Evolutionary conservation across 2,797 vertebrate genomes (phyloP), one percentile per base, ranked within the genome.

Genomic region (Manis javanica): DNA sequence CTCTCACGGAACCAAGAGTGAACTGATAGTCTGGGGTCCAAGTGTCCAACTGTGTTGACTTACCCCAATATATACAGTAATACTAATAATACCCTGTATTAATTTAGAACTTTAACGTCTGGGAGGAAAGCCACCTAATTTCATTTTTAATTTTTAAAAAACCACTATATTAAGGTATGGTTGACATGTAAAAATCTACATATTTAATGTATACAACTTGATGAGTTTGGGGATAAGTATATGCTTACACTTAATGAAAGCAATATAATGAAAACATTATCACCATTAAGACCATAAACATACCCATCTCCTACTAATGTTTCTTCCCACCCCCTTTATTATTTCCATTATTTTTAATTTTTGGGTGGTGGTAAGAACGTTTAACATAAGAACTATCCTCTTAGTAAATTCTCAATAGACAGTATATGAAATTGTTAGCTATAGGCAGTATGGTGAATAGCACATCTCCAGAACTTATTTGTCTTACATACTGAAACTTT

Each of bases 81-180:
- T 31, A 93, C 94, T 66, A 91, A 72, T 88, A 91, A 49, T 42
- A 81, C 4, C 10, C 13, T 84, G 34, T 24, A 55, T 91, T 92
- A 89, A 64, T 78, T 91, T 90, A 81, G 87, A 10, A 31, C 55
- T 92, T 95, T 93, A 61, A 68, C 42, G 87, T 78, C 26, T 88
- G 79, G 42, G 31, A 78, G 46, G 18, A 31, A 78, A 83, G 12
- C 2, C 63, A 53, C 4, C 39, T 64, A 64, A 72, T 72, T 72
- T 69, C 51, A 68, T 51, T 24, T 37, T 21, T 19, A 74, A 3
- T 21, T 51, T 55, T 69, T 9, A 31, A 19, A 39, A 89, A 90
- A 51, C 6, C 6, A n/a, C 26, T 90, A 51, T 49, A 31, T 61
- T 34, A 26, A 61, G 51, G 11, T 83, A 68, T 24, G n/a, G 57